Evolutionary conservation across 2,888 invertebrate genomes (phyloP).

Genomic region (Campoletis raptor): DNA sequence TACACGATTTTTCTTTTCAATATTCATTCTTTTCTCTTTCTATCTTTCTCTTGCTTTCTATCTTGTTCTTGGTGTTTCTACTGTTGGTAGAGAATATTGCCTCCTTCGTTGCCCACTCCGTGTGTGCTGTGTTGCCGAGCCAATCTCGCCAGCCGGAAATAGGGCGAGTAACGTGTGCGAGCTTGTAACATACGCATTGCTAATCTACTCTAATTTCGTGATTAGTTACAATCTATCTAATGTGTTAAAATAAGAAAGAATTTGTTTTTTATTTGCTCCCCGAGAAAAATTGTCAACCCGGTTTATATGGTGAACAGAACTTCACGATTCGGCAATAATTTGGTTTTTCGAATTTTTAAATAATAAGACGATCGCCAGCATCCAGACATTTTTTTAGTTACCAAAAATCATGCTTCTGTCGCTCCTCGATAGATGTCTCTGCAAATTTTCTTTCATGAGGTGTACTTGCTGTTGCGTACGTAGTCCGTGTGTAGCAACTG

Average conservation of each 20-base stretch:
- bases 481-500: conserved; percentile 12
- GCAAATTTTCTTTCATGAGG: neutral
- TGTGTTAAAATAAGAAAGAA: neutral
- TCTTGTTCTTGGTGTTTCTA: conserved; percentile 22
- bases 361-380: neutral
- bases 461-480: neutral
- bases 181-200: conserved; percentile 41
- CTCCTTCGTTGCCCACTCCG: conserved; percentile 9
- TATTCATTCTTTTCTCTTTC: conserved; percentile 1
- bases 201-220: conserved; percentile 26
- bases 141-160: conserved; percentile 76
- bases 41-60: neutral
- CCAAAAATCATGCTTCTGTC: neutral
- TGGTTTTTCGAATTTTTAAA: neutral
- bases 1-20: conserved; percentile 4
- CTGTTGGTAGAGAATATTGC: conserved; percentile 22
- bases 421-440: neutral
- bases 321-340: neutral
- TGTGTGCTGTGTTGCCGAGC: conserved; percentile 75
- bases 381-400: neutral
- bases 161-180: conserved; percentile 66
- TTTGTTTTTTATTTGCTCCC: neutral
- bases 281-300: neutral
- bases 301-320: neutral
- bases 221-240: conserved; percentile 12